Evolutionary conservation across 2,797 vertebrate genomes (phyloP).

Genomic region (Enteromius treurensis): DNA sequence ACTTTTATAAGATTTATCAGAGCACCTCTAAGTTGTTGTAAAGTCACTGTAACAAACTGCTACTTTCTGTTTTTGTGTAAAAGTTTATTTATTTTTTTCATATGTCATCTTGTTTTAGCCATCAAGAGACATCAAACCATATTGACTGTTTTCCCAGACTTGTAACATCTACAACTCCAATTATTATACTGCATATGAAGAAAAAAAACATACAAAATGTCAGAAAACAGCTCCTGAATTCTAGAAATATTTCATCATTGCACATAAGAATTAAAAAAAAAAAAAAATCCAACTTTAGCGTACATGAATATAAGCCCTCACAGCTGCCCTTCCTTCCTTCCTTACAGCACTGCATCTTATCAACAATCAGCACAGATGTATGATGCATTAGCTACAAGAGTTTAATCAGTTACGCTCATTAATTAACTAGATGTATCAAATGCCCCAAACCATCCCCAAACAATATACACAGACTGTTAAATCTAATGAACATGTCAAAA

Average conservation of each 20-base stretch:
- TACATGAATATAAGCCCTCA: background rate
- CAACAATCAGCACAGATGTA: slow-evolving; percentile 23
- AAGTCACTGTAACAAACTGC: background rate
- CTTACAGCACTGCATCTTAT: background rate
- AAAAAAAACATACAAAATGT: background rate
- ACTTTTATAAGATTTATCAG: background rate
- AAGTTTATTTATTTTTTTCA: too few relatives aligned
- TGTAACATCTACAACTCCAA: background rate
- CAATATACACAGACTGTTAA: slow-evolving; percentile 31
- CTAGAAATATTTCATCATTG: background rate
- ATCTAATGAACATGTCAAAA: slow-evolving; percentile 36
- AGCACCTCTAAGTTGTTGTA: background rate
- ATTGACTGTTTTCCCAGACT: slow-evolving; percentile 1
- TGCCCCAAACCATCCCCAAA: slow-evolving; percentile 35
- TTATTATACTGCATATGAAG: background rate
- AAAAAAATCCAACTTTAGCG: background rate
- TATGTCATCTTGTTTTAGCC: background rate
- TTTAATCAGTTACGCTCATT: slow-evolving; percentile 33
- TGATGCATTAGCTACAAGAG: slow-evolving; percentile 15
- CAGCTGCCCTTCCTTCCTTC: background rate
- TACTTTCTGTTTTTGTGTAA: background rate
- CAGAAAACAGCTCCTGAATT: background rate
- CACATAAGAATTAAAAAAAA: background rate
- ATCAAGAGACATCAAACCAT: background rate
- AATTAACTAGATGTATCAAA: slow-evolving; percentile 39